Evolutionary conservation across 2,113 vertebrate species (phyloP).

Genomic region (Vidua macroura): DNA sequence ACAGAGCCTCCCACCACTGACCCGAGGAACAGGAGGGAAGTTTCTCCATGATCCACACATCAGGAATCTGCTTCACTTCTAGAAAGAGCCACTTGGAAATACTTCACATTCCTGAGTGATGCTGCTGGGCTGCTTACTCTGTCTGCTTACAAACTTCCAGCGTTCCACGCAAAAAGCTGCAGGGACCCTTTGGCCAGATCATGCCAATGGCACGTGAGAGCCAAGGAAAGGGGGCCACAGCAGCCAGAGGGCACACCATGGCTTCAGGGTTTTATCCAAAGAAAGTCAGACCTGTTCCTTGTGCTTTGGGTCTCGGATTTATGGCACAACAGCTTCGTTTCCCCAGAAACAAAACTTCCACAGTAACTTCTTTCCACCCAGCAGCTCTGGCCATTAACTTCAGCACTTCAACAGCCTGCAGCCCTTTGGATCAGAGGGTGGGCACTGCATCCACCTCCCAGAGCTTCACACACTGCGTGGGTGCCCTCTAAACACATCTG

Average conservation of each 20-base stretch:
- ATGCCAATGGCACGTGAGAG: neutral
- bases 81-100: conserved; percentile 30
- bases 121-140: neutral
- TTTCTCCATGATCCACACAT: neutral
- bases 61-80: conserved; percentile 44
- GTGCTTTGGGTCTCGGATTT: neutral
- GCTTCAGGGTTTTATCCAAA: conserved; percentile 23
- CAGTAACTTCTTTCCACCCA: neutral
- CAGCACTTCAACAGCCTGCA: neutral
- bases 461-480: neutral
- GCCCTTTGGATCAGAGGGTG: neutral
- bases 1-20: neutral
- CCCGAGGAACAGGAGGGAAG: neutral
- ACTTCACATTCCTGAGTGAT: conserved; percentile 18
- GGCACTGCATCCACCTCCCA: neutral
- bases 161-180: neutral
- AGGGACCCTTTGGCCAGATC: neutral
- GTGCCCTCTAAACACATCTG: neutral
- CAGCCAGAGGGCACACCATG: neutral
- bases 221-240: neutral
- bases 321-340: neutral
- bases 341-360: conserved; percentile 18
- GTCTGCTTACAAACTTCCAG: neutral
- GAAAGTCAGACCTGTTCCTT: neutral
- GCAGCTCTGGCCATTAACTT: neutral